A percentile compares a stretch with the other conserved stretches of the same genome.
These are phyloP conservation scores for Tachina lurida DNA, from an alignment of 2,888 invertebrate genomes.

Conservation along the genomic window DNA sequence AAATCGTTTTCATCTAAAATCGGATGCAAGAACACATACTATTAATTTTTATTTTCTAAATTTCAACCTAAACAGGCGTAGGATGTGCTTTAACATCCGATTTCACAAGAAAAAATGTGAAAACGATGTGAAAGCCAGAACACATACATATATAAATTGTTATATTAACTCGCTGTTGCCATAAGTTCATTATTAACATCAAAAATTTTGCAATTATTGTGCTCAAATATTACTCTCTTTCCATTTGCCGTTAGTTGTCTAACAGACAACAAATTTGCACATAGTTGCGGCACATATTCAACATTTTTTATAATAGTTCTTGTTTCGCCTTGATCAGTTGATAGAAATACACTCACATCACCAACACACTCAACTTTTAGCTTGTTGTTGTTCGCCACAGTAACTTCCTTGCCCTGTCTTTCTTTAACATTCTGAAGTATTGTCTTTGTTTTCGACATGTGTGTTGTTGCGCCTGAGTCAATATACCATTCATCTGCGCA, in stretches of 20 bases:
- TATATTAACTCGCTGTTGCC: constrained; percentile 29
- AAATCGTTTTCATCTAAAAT: too few relatives aligned
- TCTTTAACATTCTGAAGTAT: constrained; percentile 35
- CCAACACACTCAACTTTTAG: constrained; percentile 37
- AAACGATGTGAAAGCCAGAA: too few relatives aligned
- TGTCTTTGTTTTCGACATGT: constrained; percentile 48
- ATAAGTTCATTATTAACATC: constrained; percentile 13
- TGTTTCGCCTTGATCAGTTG: constrained; percentile 3
- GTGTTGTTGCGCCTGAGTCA: constrained; percentile 55
- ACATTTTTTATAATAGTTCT: constrained; percentile 26
- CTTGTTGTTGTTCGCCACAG: constrained; percentile 48
- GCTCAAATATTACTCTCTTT: constrained; percentile 52
- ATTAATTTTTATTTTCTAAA: too few relatives aligned
- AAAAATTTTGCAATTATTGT: constrained; percentile 33
- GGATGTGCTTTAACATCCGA: too few relatives aligned
- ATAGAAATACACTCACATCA: constrained; percentile 7
- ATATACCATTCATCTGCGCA: constrained; percentile 49
- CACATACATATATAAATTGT: constrained; percentile 65
- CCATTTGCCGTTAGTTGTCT: constrained; percentile 55
- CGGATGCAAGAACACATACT: too few relatives aligned
- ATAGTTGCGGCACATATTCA: background rate
- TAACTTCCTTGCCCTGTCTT: constrained; percentile 11
- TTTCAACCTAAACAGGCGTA: too few relatives aligned
- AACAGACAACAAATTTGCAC: too few relatives aligned
- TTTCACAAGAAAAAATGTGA: too few relatives aligned